Conservation (phyloP, 2,113 vertebrate species). For the Anguilla rostrata region DNA sequence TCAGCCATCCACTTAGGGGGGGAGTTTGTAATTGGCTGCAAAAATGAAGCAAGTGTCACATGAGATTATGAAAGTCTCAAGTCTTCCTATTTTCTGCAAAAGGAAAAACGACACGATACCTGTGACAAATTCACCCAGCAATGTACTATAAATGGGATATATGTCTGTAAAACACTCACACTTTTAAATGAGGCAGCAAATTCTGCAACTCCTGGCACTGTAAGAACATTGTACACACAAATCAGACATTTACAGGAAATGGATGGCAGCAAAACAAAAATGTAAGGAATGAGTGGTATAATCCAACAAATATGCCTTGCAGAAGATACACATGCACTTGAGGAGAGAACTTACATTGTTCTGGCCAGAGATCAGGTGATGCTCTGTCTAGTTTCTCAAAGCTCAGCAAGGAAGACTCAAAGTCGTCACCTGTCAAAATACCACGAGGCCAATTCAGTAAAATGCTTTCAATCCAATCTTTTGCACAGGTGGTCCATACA, state of each 20-base stretch:
- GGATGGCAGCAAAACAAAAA: slow-evolving; percentile 1
- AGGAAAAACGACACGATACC: neutral
- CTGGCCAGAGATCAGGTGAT: slow-evolving; percentile 95
- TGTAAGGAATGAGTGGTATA: neutral
- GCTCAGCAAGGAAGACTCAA: slow-evolving; percentile 91
- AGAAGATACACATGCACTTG: neutral
- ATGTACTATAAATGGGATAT: slow-evolving; percentile 10
- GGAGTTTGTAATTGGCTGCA: slow-evolving; percentile 89
- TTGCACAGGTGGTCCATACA: neutral
- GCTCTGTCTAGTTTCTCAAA: slow-evolving; percentile 96
- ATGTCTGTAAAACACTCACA: slow-evolving; percentile 72
- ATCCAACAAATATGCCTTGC: neutral
- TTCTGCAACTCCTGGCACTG: slow-evolving; percentile 97
- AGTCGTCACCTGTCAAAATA: slow-evolving; percentile 74
- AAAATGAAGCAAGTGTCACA: slow-evolving; percentile 36
- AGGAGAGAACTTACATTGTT: slow-evolving; percentile 79
- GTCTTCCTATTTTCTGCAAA: neutral
- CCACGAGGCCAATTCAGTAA: neutral
- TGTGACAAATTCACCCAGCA: too few relatives aligned
- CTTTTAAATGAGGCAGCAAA: slow-evolving; percentile 98
- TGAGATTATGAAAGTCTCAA: neutral
- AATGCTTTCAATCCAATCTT: neutral
- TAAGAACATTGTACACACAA: slow-evolving; percentile 26
- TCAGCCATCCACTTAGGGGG: slow-evolving; percentile 99
- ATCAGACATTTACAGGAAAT: neutral